phyloP scores from a whole-genome alignment of 1,140 invertebrate species.

The Tetragnatha versicolor region DNA sequence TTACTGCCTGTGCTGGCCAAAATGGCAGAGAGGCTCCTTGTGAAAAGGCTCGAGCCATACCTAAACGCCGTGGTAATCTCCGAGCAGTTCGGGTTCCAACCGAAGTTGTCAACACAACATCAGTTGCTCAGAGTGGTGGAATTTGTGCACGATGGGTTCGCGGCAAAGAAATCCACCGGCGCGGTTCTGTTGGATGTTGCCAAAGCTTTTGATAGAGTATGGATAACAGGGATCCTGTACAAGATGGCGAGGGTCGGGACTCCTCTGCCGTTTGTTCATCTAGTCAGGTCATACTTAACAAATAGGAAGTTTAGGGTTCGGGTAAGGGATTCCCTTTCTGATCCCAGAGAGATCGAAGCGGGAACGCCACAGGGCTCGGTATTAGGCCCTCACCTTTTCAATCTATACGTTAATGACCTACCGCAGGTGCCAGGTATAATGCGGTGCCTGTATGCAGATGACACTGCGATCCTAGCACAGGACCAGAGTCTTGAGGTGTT shows the following conservation, averaged over 20 bases:
- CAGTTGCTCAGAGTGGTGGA: not conserved
- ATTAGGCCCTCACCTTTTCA: not conserved
- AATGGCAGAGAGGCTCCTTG: not conserved
- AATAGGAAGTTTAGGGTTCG: not conserved
- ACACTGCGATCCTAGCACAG: not conserved
- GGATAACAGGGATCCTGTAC: not conserved
- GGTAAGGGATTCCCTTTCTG: not conserved
- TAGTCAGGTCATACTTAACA: not conserved
- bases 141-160: not conserved
- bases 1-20: not conserved
- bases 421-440: not conserved
- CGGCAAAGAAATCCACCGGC: not conserved
- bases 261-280: not conserved
- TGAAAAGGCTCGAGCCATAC: too few species aligned
- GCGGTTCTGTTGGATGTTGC: not conserved
- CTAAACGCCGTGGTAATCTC: not conserved
- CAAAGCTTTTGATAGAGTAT: not conserved
- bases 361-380: not conserved
- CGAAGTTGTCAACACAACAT: not conserved
- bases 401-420: not conserved
- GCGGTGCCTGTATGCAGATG: not conserved
- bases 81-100: not conserved
- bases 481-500: not conserved
- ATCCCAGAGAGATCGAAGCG: not conserved
- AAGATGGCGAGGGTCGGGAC: not conserved